Evolutionary conservation across 1,140 invertebrate genomes (phyloP).

Genomic region (Condylostylus longicornis): DNA sequence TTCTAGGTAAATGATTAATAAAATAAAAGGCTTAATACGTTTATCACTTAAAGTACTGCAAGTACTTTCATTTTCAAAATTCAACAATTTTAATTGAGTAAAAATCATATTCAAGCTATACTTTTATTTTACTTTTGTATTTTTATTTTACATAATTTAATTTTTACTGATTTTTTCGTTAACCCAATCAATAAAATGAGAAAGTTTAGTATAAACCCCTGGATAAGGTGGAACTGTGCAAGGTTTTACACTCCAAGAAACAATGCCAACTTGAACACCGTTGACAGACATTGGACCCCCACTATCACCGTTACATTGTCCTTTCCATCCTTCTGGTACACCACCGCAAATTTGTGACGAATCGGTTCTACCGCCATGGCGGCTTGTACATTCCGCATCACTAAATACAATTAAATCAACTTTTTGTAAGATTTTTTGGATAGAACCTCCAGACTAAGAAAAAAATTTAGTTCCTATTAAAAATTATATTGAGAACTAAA

Average conservation of each 20-base stretch:
- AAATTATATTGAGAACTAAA: not conserved
- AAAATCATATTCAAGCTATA: too few species aligned
- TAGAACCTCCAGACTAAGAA: conserved; percentile 23
- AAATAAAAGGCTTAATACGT: too few species aligned
- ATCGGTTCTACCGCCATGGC: conserved; percentile 19
- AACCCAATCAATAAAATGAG: conserved; percentile 35
- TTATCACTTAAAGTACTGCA: too few species aligned
- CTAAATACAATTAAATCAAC: conserved; percentile 26
- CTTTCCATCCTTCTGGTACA: conserved; percentile 27
- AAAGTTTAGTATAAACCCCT: conserved; percentile 36
- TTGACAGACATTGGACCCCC: conserved; percentile 30
- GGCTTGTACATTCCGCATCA: conserved; percentile 22
- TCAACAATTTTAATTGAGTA: too few species aligned
- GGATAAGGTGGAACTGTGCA: conserved; percentile 32
- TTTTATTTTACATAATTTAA: too few species aligned
- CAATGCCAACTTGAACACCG: conserved; percentile 31
- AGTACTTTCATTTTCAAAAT: too few species aligned
- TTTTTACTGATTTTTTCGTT: too few species aligned
- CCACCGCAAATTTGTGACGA: conserved; percentile 30
- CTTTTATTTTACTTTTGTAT: too few species aligned
- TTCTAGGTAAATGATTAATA: too few species aligned
- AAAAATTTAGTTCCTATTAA: not conserved
- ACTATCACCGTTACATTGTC: conserved; percentile 34
- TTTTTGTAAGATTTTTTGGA: conserved; percentile 25
- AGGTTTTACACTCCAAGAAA: conserved; percentile 33